Percentiles rank a stretch among this genome's conserved stretches.
These are phyloP conservation scores for Lonchura striata DNA, from an alignment of 2,113 vertebrate genomes.

Conservation along the genomic window DNA sequence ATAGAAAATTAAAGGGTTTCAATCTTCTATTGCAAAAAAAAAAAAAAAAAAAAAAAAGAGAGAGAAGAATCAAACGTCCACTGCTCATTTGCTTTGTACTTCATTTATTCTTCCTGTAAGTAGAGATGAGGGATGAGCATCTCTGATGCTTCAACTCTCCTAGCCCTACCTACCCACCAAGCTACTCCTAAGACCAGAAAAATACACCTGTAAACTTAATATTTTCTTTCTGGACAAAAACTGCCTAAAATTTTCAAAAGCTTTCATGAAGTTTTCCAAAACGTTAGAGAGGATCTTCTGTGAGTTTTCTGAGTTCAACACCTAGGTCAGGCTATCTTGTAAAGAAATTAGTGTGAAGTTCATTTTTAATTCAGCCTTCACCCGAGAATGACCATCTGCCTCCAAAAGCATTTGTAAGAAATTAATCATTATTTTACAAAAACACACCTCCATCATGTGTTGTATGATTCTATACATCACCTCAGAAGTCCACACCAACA, in stretches of 20 bases:
- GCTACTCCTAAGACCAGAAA: neutral
- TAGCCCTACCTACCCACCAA: neutral
- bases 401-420: neutral
- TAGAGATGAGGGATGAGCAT: neutral
- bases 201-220: neutral
- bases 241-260: neutral
- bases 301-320: neutral
- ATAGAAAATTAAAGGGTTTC: neutral
- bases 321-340: neutral
- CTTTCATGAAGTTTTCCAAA: neutral
- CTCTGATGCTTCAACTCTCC: neutral
- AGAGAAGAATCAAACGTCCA: neutral
- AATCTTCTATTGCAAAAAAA: neutral
- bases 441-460: rapidly evolving
- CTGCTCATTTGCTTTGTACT: neutral
- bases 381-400: neutral
- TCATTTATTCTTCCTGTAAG: neutral
- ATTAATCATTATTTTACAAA: neutral
- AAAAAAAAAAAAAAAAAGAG: neutral
- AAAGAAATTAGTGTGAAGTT: neutral
- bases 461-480: neutral
- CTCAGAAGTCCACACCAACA: neutral
- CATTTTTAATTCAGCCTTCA: neutral
- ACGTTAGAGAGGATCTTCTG: neutral
- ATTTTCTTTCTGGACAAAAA: neutral